Percentiles rank a stretch among this genome's conserved stretches.
Evolutionary conservation across 2,888 invertebrate species (phyloP).

Genomic region (Drosophila paucipuncta): DNA sequence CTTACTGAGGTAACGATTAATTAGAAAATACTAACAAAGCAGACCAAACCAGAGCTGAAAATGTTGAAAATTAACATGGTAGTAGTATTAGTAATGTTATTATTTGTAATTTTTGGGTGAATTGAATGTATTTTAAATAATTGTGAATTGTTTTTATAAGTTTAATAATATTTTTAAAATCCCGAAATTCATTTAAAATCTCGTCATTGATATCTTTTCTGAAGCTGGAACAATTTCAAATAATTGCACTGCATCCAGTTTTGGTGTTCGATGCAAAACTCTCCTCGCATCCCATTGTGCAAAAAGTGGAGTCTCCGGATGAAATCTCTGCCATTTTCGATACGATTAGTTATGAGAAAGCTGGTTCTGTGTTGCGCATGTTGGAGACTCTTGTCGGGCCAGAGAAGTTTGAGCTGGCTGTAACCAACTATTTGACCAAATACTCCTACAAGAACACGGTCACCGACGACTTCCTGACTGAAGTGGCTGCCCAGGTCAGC

Average conservation of each 20-base stretch:
- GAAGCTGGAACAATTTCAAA: conserved; percentile 91
- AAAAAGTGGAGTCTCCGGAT: conserved; percentile 92
- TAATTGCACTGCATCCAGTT: conserved; percentile 89
- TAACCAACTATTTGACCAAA: conserved; percentile 90
- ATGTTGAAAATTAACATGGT: too few species aligned
- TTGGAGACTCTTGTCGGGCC: conserved; percentile 90
- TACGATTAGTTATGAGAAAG: conserved; percentile 95
- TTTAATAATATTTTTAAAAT: conserved; percentile 18
- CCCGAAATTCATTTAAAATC: not conserved
- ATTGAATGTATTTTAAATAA: not conserved
- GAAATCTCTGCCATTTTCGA: conserved; percentile 96
- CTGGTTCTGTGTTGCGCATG: conserved; percentile 94
- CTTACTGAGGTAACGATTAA: not conserved
- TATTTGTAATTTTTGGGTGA: too few species aligned
- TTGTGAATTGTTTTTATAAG: not conserved
- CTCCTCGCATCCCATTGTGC: conserved; percentile 95
- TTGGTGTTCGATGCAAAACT: conserved; percentile 90
- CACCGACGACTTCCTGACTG: conserved; percentile 90
- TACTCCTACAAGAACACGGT: conserved; percentile 91
- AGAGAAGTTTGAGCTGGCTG: conserved; percentile 90
- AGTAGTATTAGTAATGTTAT: too few species aligned
- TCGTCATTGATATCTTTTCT: conserved; percentile 19
- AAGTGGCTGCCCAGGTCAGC: conserved; percentile 86
- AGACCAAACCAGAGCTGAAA: too few species aligned
- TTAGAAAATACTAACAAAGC: not conserved